phyloP scores from a whole-genome alignment of 2,113 vertebrate species.

The Callorhinus ursinus region DNA sequence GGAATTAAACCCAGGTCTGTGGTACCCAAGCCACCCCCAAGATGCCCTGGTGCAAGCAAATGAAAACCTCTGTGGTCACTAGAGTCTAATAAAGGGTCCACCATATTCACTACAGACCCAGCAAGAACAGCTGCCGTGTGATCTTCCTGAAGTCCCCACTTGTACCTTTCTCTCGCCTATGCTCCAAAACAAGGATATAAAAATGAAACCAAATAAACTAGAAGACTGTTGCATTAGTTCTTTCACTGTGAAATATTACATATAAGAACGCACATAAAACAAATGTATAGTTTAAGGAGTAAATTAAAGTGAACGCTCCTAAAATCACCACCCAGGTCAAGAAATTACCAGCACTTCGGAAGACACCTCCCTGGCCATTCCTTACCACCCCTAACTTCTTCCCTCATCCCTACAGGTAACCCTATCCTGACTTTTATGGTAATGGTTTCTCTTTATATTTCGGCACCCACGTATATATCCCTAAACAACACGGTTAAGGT shows the following conservation, averaged over 20 bases:
- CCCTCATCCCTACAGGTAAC: background rate
- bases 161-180: background rate
- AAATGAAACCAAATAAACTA: background rate
- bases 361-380: background rate
- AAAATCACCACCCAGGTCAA: background rate
- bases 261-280: background rate
- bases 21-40: background rate
- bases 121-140: rapidly evolving
- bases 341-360: background rate
- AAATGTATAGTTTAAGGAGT: background rate
- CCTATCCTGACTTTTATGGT: background rate
- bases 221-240: background rate
- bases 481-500: background rate
- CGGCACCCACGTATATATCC: background rate
- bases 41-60: background rate
- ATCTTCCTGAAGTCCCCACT: background rate
- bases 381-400: background rate
- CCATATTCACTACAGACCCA: background rate
- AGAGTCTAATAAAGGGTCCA: background rate
- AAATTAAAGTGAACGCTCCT: background rate
- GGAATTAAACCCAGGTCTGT: background rate
- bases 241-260: background rate
- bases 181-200: background rate
- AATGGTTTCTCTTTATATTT: background rate
- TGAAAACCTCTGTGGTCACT: background rate